A percentile compares a stretch with the other conserved stretches of the same genome.
Evolutionary conservation across 2,888 invertebrate species (phyloP).

Genomic region (Napeogenes inachia): DNA sequence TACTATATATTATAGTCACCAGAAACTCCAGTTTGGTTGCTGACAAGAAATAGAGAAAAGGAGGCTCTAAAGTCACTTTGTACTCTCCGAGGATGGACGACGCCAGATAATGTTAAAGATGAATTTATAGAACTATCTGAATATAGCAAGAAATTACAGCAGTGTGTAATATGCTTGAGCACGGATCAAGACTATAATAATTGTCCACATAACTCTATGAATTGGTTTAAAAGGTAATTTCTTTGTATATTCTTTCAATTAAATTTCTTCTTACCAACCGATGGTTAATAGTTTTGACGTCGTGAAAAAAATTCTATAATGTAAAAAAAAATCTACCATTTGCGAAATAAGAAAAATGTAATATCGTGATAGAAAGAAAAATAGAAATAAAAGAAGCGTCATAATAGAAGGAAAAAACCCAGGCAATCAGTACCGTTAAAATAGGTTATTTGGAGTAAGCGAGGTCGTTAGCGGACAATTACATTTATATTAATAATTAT

Average conservation of each 20-base stretch:
- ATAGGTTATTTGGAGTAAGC: no score
- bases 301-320: no score
- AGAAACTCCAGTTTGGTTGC: conserved; percentile 77
- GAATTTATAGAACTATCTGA: conserved; percentile 63
- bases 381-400: no score
- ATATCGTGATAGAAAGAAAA: no score
- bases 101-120: conserved; percentile 61
- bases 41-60: conserved; percentile 66
- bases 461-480: no score
- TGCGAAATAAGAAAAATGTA: no score
- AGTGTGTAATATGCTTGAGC: conserved; percentile 57
- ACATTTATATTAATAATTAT: no score
- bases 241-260: background rate
- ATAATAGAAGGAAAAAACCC: no score
- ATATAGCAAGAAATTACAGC: conserved; percentile 57
- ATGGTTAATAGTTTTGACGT: no score
- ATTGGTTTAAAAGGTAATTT: conserved; percentile 50
- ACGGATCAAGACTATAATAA: conserved; percentile 39
- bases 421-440: no score
- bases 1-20: conserved; percentile 56
- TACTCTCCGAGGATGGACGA: conserved; percentile 76
- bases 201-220: conserved; percentile 57
- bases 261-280: no score
- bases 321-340: no score
- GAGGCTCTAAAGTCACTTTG: conserved; percentile 73